Percentiles rank a stretch among this genome's conserved stretches.
Evolutionary conservation across 2,113 vertebrate species (phyloP).

Genomic region (Stegostoma tigrinum): DNA sequence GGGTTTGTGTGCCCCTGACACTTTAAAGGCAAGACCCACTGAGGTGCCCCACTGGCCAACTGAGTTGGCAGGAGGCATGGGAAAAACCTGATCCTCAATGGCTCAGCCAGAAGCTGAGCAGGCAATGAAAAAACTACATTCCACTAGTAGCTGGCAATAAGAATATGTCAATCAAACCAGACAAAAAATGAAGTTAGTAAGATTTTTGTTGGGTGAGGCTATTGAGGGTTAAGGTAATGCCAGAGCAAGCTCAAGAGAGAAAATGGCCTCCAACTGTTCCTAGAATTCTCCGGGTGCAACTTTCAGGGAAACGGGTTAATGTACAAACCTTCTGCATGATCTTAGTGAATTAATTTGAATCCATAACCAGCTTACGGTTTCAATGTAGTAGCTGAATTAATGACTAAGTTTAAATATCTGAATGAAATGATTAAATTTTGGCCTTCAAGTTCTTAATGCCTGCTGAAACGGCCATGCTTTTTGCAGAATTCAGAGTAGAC

Average conservation of each 20-base stretch:
- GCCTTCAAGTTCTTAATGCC: background rate
- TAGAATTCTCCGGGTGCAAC: background rate
- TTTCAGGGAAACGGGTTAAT: background rate
- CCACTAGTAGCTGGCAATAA: background rate
- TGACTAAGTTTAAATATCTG: background rate
- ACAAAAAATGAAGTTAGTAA: background rate
- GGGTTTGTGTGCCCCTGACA: background rate
- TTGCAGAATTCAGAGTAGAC: background rate
- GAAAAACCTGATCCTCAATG: background rate
- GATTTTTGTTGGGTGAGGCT: background rate
- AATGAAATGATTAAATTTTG: background rate
- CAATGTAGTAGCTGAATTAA: background rate
- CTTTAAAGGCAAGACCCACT: background rate
- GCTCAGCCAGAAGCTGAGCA: background rate
- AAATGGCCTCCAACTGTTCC: background rate
- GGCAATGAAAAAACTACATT: background rate
- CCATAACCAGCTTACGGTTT: background rate
- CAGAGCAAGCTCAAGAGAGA: background rate
- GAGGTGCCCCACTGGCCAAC: background rate
- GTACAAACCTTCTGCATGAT: background rate
- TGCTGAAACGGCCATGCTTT: too few species aligned
- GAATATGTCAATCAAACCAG: background rate
- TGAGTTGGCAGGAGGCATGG: background rate
- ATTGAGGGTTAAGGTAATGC: background rate
- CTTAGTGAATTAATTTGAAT: background rate